Evolutionary conservation across 2,797 vertebrate species (phyloP).

Genomic region (Synanceia verrucosa): DNA sequence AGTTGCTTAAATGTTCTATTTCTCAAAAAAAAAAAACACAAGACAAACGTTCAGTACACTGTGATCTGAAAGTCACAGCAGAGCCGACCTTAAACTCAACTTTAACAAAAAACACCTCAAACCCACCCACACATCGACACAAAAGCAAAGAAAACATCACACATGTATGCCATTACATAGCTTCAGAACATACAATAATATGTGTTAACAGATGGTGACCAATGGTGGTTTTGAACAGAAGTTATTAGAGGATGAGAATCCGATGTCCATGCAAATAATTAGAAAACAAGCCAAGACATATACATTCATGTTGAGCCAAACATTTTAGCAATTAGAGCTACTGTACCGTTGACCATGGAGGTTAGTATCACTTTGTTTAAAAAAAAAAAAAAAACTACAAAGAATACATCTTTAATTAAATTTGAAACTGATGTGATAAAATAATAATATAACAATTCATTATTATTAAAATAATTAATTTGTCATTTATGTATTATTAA

Average conservation of each 20-base stretch:
- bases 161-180: conserved; percentile 26
- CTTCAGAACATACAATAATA: conserved; percentile 24
- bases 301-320: conserved; percentile 50
- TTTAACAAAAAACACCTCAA: conserved; percentile 15
- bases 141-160: conserved; percentile 17
- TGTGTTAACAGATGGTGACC: conserved; percentile 54
- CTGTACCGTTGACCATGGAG: conserved; percentile 16
- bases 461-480: no score
- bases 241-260: conserved; percentile 75
- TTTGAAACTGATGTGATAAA: no score
- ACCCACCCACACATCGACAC: conserved; percentile 26
- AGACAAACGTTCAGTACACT: conserved; percentile 2
- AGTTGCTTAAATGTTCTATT: background rate
- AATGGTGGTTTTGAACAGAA: conserved; percentile 61
- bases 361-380: conserved; percentile 22
- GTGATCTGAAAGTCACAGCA: background rate
- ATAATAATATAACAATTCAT: no score
- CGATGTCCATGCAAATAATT: conserved; percentile 74
- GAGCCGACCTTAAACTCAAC: background rate
- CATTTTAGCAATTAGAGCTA: conserved; percentile 29
- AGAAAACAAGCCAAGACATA: conserved; percentile 58
- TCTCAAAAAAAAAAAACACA: conserved; percentile 9
- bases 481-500: no score
- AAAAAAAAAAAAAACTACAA: background rate
- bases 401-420: no score